Percentiles rank a stretch among this genome's conserved stretches.
These are phyloP conservation scores for Antidorcas marsupialis DNA, from an alignment of 2,113 vertebrate genomes.

Conservation along the genomic window DNA sequence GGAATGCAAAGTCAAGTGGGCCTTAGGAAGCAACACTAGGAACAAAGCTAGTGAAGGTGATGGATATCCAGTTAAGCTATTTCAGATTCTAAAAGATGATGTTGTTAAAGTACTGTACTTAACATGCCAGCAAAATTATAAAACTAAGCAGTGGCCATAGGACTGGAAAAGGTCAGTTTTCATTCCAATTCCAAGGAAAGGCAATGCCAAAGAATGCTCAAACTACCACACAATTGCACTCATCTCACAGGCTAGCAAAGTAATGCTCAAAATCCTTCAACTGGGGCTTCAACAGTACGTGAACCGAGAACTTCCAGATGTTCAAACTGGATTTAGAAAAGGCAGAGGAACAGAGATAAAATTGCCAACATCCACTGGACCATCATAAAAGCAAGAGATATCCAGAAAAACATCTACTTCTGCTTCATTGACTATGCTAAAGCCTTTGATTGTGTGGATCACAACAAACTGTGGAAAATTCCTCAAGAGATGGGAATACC, in stretches of 20 bases:
- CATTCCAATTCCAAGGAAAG: not conserved
- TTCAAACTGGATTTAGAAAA: not conserved
- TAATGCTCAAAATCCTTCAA: not conserved
- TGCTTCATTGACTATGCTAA: not conserved
- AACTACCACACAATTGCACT: not conserved
- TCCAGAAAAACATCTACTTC: not conserved
- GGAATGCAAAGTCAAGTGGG: not conserved
- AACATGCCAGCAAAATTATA: not conserved
- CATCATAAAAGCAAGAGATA: not conserved
- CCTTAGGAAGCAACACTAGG: not conserved
- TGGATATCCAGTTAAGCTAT: not conserved
- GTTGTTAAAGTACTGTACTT: not conserved
- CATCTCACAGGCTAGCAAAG: not conserved
- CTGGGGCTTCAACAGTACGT: fast-evolving
- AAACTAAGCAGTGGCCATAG: not conserved
- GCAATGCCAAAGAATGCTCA: not conserved
- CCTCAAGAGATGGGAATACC: not conserved
- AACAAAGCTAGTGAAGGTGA: not conserved
- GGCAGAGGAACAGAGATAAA: not conserved
- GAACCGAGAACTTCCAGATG: not conserved
- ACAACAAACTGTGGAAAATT: not conserved
- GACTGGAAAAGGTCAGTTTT: not conserved
- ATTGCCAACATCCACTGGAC: not conserved
- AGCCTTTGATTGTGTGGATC: not conserved
- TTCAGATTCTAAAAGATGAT: not conserved